These are phyloP conservation scores for Choloepus hoffmanni DNA, from an alignment of 2,113 vertebrate genomes.

Conservation along the genomic window DNA sequence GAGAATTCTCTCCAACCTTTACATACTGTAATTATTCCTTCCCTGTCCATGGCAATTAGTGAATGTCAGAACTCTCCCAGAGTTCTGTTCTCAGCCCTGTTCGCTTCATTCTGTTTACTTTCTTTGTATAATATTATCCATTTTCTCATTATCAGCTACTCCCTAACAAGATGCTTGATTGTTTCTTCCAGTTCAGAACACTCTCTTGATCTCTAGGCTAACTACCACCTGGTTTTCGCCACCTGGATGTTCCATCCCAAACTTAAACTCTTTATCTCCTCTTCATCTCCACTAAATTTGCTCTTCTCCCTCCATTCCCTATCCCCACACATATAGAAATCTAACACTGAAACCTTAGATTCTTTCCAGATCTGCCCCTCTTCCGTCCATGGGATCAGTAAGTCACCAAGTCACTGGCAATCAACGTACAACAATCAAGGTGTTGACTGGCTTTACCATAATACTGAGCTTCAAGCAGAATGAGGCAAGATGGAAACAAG, in stretches of 20 bases:
- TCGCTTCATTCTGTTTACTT: background rate
- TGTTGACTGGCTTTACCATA: rapidly evolving
- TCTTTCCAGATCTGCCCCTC: background rate
- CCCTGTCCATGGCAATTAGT: background rate
- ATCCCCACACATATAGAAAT: rapidly evolving
- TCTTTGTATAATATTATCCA: background rate
- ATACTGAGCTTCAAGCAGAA: background rate
- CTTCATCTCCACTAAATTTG: background rate
- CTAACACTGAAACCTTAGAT: background rate
- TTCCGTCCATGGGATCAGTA: background rate
- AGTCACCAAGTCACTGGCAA: too few relatives aligned
- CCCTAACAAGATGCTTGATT: rapidly evolving
- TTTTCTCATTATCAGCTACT: background rate
- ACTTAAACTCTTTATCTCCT: background rate
- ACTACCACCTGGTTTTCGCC: background rate
- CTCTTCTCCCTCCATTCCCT: background rate
- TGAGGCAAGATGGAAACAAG: background rate
- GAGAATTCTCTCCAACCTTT: background rate
- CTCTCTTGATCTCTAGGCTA: background rate
- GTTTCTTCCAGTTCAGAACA: background rate
- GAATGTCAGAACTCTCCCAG: background rate
- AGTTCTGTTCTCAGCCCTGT: background rate
- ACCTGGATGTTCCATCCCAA: background rate
- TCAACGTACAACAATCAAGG: background rate
- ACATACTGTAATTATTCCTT: background rate